Evolutionary conservation across 1,140 invertebrate species (phyloP), one percentile per base, ranked within the genome.

Genomic region (Drosophila pseudoananassae): DNA sequence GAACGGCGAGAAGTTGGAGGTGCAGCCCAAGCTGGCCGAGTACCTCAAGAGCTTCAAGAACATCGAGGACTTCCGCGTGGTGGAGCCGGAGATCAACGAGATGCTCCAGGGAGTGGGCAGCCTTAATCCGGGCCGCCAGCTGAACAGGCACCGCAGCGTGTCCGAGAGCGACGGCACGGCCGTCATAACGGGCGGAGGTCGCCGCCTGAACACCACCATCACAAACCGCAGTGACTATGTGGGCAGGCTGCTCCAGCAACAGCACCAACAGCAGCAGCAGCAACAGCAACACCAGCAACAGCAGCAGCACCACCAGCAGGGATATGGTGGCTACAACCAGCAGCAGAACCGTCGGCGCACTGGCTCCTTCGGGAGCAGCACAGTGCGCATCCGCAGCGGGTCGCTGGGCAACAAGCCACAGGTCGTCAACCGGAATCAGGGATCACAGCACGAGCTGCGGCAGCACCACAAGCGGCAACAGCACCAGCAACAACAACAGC

Each of bases 51-150:
- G 97, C 85, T 99, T 98, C 92, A 98, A 98, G 91, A 97, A 94
- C 61, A 96, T 99, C 60, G 98, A 99, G 93, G 98, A 99, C 92
- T 99, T 99, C 92, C 93, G 96, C 76, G 96, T 96, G 2, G 94
- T 95, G 6, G 95, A 96, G 93, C 93, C 94, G 0, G 92, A 94
- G 76, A 94, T 94, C 78, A 92, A 93, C 59, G 94, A 94, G 56
- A 93, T 93, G 92, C 79, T 93, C 15, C 92, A 93, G 73, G 90
- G 92, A 51, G 92, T 92, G 52, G 92, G 92, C 36, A 90, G 83
- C 15, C 91, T 92, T 0, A 92, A 92, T 64, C 90, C 92, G 4
- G 83, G 91, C 2, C 92, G 92, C 10, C 91, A 92, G 14, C 93
- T 93, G 25, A 92, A 93, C 40, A 92, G 94, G n/a, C 93, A 94